Conservation (phyloP, 2,113 vertebrate species). For the Lagopus leucura region DNA sequence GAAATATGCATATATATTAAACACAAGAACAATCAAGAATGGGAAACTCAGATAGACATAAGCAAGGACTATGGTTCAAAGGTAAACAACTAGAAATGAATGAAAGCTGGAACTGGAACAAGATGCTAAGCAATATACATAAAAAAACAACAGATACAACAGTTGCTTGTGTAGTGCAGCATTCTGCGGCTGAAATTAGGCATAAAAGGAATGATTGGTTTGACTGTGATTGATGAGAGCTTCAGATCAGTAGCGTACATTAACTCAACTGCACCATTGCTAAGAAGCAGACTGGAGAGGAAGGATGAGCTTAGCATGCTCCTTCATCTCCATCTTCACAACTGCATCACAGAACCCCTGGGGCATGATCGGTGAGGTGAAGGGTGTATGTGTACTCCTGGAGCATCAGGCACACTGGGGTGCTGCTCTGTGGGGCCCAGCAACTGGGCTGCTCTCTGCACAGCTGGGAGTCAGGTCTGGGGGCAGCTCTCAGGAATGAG, state of each 20-base stretch:
- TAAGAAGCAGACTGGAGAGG: background rate
- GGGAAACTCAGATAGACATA: background rate
- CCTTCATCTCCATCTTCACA: background rate
- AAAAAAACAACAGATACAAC: background rate
- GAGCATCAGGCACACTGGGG: too few species aligned
- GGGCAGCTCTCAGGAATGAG: background rate
- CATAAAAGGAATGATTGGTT: background rate
- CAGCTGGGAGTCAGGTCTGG: background rate
- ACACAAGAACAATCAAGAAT: background rate
- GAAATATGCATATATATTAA: background rate
- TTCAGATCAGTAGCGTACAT: background rate
- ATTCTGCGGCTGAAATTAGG: background rate
- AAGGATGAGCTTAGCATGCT: background rate
- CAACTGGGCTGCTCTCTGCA: background rate
- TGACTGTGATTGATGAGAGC: background rate
- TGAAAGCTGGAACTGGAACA: background rate
- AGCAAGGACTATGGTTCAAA: background rate
- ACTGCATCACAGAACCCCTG: background rate
- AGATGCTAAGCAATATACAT: background rate
- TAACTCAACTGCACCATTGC: background rate
- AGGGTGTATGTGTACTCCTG: fast-evolving
- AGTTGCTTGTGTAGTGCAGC: background rate
- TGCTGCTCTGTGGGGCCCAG: background rate
- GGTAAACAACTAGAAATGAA: background rate
- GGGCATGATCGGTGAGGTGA: background rate